Evolutionary conservation across 1,140 invertebrate genomes (phyloP), one percentile per base, ranked within the genome.

Genomic region (Brachionus angularis): DNA sequence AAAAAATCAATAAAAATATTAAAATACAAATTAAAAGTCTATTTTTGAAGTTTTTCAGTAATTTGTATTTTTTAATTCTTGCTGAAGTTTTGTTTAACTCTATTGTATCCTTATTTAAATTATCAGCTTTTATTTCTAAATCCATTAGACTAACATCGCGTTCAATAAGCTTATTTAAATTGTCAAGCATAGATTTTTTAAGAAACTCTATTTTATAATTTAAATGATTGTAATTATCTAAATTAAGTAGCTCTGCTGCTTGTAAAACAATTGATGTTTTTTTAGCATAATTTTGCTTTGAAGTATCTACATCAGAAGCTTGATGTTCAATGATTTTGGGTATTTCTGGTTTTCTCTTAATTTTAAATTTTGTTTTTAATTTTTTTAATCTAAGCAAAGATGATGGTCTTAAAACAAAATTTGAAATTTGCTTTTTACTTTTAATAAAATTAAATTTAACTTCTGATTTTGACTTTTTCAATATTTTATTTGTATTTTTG

Each of bases 241-340:
- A 7, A 23, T 58, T 33, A 7, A 58, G 12, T 21, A 58, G 33
- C 36, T 18, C 53, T 23, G 33, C 53, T 1, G 53, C 33, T 33
- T 58, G 53, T 23, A 58, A n/a, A 58, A 58, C 33, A 21, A 58
- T 23, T 14, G 53, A 39, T 16, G 36, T 58, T 58, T 58, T 58
- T 12, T 39, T 58, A 1, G 21, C 10, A 34, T 34, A n/a, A n/a
- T n/a, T n/a, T n/a, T n/a, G n/a, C n/a, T 55, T 18, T 18, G 29
- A 3, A 7, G 52, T 55, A 31, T 5, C 18, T 55, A 5, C n/a
- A 12, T 23, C 34, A 12, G 16, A n/a, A n/a, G n/a, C n/a, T n/a
- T n/a, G n/a, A n/a, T n/a, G n/a, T n/a, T n/a, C n/a, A n/a, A n/a
- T n/a, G n/a, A n/a, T n/a, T n/a, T n/a, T n/a, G n/a, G n/a, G n/a